Evolutionary conservation across 2,113 vertebrate genomes (phyloP).

Genomic region (Neotoma lepida): DNA sequence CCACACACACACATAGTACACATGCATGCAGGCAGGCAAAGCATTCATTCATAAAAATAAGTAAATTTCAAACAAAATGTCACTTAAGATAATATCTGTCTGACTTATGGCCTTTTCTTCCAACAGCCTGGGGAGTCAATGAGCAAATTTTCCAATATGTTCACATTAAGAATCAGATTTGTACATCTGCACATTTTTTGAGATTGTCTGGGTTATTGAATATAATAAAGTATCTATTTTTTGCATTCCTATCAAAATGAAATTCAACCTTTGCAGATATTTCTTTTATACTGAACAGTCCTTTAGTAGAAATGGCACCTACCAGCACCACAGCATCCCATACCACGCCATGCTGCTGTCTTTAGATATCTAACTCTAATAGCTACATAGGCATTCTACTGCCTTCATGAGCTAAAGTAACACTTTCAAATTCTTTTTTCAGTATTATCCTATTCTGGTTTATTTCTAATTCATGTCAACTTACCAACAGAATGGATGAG

Average conservation of each 20-base stretch:
- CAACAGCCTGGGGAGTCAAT: not conserved
- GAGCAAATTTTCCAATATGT: not conserved
- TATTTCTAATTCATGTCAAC: not conserved
- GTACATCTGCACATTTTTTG: not conserved
- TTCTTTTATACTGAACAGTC: not conserved
- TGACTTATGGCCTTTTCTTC: not conserved
- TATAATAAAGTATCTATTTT: not conserved
- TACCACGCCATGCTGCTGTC: accelerated
- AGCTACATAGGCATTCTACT: not conserved
- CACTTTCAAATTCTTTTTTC: not conserved
- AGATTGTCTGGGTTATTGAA: not conserved
- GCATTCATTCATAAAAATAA: not conserved
- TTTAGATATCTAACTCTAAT: not conserved
- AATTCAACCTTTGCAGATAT: not conserved
- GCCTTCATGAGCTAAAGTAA: not conserved
- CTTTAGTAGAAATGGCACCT: not conserved
- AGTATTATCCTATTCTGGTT: not conserved
- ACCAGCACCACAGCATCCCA: not conserved
- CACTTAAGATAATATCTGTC: not conserved
- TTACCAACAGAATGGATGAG: not conserved
- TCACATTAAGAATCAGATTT: not conserved
- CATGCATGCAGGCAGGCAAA: not conserved
- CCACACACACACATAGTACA: not conserved
- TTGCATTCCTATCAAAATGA: not conserved
- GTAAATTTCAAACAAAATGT: not conserved